Conservation (phyloP, 2,888 invertebrate species). For the Euphydryas editha region DNA sequence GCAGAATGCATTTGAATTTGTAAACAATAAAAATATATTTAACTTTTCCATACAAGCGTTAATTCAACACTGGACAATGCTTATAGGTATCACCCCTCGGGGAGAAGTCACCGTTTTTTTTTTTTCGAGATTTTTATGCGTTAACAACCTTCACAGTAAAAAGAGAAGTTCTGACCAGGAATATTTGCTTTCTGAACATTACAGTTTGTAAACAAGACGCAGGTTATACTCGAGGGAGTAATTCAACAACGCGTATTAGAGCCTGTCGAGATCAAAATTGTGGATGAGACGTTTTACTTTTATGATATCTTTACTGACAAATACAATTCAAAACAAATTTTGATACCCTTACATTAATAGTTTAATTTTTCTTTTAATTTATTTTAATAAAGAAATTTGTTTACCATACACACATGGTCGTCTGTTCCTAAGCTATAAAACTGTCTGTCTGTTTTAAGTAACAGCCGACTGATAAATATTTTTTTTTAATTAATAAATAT, state of each 20-base stretch:
- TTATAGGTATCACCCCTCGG: conserved; percentile 4
- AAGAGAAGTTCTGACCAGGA: conserved; percentile 14
- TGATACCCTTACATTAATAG: not conserved
- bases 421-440: too few relatives aligned
- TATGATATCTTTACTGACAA: conserved; percentile 2
- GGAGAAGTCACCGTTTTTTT: conserved; percentile 8
- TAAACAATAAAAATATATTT: conserved; percentile 2
- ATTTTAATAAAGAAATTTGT: too few relatives aligned
- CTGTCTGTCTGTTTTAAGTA: too few relatives aligned
- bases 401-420: too few relatives aligned
- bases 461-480: too few relatives aligned
- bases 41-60: conserved; percentile 2
- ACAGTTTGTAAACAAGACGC: conserved; percentile 13
- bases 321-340: not conserved
- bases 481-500: too few relatives aligned
- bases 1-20: conserved; percentile 1
- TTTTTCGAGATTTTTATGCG: conserved; percentile 27
- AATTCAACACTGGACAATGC: conserved; percentile 8
- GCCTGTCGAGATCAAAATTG: conserved; percentile 5
- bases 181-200: conserved; percentile 7
- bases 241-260: conserved; percentile 14
- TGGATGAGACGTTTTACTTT: not conserved
- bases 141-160: conserved; percentile 24
- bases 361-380: not conserved
- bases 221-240: conserved; percentile 3